Conservation (phyloP, 1,140 invertebrate genomes). For the Ridgeia piscesae region DNA sequence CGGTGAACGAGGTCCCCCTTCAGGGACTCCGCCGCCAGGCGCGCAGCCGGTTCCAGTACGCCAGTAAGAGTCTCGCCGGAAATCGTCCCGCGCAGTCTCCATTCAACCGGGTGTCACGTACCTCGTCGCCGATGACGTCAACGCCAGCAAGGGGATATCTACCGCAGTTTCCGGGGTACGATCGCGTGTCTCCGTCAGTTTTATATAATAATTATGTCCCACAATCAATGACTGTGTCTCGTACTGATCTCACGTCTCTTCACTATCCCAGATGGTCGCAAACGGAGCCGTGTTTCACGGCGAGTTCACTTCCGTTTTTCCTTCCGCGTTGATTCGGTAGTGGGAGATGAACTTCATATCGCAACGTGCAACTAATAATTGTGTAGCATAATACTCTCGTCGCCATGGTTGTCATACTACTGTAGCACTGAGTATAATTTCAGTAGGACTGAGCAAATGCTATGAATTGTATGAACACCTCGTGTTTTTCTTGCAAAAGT, state of each 20-base stretch:
- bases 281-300: not conserved
- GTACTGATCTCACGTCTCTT: not conserved
- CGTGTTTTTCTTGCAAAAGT: not conserved
- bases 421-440: not conserved
- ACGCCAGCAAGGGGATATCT: not conserved
- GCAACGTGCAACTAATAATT: not conserved
- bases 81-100: not conserved
- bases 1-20: conserved; percentile 59
- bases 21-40: conserved; percentile 85
- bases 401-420: not conserved
- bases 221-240: not conserved
- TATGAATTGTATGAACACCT: too few relatives aligned
- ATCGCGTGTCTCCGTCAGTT: not conserved
- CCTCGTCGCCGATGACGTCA: not conserved
- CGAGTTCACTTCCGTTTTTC: not conserved
- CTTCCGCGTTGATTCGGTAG: not conserved
- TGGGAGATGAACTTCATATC: not conserved
- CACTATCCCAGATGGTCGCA: not conserved
- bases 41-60: conserved; percentile 64
- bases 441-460: not conserved
- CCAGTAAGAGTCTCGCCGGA: not conserved
- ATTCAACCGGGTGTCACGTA: not conserved
- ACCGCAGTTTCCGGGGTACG: not conserved
- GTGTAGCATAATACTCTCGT: not conserved
- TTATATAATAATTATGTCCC: not conserved